phyloP scores from a whole-genome alignment of 2,888 invertebrate genomes.

The Archips xylosteana region DNA sequence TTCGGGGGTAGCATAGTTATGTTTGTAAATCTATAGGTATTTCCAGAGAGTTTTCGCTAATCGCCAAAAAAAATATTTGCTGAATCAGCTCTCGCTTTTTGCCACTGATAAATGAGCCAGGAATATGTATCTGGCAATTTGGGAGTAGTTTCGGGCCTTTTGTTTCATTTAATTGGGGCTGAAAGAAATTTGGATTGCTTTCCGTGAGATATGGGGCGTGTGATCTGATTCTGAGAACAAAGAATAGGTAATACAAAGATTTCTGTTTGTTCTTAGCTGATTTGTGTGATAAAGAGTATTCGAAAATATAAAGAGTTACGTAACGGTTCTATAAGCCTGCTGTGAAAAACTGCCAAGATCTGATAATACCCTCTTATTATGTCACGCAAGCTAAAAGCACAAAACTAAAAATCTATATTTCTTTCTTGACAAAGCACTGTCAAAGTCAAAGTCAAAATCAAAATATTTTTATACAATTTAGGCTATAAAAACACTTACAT shows the following conservation, averaged over 20 bases:
- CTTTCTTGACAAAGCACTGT: too few relatives aligned
- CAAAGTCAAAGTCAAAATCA: too few relatives aligned
- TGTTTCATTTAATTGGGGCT: slow-evolving; percentile 68
- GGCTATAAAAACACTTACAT: too few relatives aligned
- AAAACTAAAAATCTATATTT: too few relatives aligned
- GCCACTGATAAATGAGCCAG: slow-evolving; percentile 76
- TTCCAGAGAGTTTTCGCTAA: slow-evolving; percentile 79
- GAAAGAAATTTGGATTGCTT: slow-evolving; percentile 50
- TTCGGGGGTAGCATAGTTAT: slow-evolving; percentile 45
- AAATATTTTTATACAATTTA: too few relatives aligned
- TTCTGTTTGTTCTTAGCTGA: not conserved
- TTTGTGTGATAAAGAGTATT: not conserved
- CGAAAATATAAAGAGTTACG: too few relatives aligned
- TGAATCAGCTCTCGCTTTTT: slow-evolving; percentile 75
- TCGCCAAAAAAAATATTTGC: slow-evolving; percentile 84
- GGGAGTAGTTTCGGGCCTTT: slow-evolving; percentile 66
- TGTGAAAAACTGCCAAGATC: too few relatives aligned
- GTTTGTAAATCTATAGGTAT: slow-evolving; percentile 67
- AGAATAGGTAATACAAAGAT: not conserved
- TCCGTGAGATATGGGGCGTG: slow-evolving; percentile 55
- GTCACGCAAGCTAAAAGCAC: too few relatives aligned
- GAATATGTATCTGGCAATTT: slow-evolving; percentile 76
- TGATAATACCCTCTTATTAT: too few relatives aligned
- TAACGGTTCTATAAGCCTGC: too few relatives aligned
- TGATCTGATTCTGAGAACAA: slow-evolving; percentile 41